phyloP scores from a whole-genome alignment of 2,113 vertebrate genomes.

The Jaculus jaculus region DNA sequence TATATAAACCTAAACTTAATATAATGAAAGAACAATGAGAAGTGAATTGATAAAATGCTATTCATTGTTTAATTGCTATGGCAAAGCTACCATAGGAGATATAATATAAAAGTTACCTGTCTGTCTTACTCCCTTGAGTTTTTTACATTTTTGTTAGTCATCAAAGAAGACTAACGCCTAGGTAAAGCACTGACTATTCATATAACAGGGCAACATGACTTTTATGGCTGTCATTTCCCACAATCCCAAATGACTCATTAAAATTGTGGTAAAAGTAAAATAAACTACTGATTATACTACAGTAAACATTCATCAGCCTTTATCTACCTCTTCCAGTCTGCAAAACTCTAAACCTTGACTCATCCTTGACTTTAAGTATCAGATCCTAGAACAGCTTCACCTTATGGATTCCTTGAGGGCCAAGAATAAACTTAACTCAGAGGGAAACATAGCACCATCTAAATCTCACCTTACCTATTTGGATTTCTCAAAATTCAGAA shows the following conservation, averaged over 20 bases:
- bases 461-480: neutral
- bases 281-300: neutral
- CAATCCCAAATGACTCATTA: neutral
- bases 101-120: neutral
- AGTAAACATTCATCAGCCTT: neutral
- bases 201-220: no score
- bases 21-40: neutral
- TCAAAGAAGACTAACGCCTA: neutral
- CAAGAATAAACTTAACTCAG: neutral
- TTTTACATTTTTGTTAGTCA: neutral
- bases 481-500: neutral
- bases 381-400: neutral
- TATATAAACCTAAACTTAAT: neutral
- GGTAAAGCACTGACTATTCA: neutral
- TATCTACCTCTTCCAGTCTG: fast-evolving
- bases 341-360: neutral
- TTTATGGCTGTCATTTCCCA: neutral
- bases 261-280: neutral
- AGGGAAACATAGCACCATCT: neutral
- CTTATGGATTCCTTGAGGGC: neutral
- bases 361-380: neutral
- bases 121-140: neutral
- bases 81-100: neutral
- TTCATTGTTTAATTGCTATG: neutral
- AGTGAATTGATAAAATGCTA: neutral